A percentile compares a stretch with the other conserved stretches of the same genome.
Conservation (phyloP, 2,888 invertebrate genomes). For the Drosophila kokeensis region DNA sequence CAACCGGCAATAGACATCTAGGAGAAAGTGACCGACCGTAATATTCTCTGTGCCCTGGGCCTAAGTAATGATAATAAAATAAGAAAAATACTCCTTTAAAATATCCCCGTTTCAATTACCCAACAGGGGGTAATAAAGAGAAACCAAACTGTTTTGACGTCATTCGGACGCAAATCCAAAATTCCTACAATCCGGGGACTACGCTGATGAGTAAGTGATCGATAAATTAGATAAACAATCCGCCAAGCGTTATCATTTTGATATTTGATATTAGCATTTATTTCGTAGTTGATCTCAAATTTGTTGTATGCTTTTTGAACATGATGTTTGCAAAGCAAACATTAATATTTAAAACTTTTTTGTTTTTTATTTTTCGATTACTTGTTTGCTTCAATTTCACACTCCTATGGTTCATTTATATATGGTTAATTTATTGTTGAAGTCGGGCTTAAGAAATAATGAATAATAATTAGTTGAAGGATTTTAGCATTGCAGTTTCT, state of each 20-base stretch:
- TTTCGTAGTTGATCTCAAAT: neutral
- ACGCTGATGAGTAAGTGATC: conserved; percentile 31
- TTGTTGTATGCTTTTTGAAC: neutral
- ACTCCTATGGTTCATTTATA: too few relatives aligned
- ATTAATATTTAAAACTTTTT: neutral
- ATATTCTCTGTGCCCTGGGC: neutral
- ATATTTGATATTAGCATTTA: neutral
- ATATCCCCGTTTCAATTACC: neutral
- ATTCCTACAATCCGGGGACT: neutral
- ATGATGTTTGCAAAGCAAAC: neutral
- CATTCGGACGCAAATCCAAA: neutral
- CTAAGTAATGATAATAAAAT: neutral
- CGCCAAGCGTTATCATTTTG: neutral
- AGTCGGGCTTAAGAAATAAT: neutral
- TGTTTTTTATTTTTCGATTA: neutral
- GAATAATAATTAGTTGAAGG: neutral
- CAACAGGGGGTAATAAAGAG: neutral
- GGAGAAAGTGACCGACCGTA: neutral
- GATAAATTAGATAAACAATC: neutral
- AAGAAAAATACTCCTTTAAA: neutral
- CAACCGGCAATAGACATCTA: neutral
- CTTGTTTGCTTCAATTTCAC: neutral
- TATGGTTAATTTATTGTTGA: neutral
- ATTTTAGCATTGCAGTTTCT: neutral
- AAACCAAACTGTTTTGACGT: conserved; percentile 27